phyloP scores from a whole-genome alignment of 2,888 invertebrate genomes.

The Plutella xylostella region DNA sequence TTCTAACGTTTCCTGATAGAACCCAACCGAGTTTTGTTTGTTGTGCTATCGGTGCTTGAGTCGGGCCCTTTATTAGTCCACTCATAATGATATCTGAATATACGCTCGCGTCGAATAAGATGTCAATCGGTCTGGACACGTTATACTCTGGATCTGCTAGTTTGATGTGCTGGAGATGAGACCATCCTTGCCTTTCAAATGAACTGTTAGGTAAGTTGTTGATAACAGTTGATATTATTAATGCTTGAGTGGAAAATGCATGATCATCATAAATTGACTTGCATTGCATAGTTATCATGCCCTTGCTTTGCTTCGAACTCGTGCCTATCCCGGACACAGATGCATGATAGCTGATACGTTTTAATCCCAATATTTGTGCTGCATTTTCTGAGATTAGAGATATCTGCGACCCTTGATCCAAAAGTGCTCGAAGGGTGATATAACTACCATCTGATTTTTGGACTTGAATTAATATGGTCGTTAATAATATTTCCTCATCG shows the following conservation, averaged over 20 bases:
- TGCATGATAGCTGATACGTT: slow-evolving; percentile 11
- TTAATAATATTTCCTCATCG: slow-evolving; percentile 13
- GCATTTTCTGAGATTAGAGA: no score
- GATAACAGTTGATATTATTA: slow-evolving; percentile 14
- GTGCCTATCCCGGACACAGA: slow-evolving; percentile 15
- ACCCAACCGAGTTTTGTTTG: slow-evolving; percentile 20
- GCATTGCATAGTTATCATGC: slow-evolving; percentile 10
- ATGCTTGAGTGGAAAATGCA: slow-evolving; percentile 9
- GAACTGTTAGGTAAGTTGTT: slow-evolving; percentile 9
- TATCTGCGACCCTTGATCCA: no score
- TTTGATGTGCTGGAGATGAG: slow-evolving; percentile 13
- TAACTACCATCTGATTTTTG: slow-evolving; percentile 12
- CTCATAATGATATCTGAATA: slow-evolving; percentile 8
- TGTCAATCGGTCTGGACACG: slow-evolving; percentile 3
- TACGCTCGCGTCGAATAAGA: slow-evolving; percentile 16
- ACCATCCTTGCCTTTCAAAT: slow-evolving; percentile 15
- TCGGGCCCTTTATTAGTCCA: slow-evolving; percentile 10
- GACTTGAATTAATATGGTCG: slow-evolving; percentile 13
- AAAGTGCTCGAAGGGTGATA: slow-evolving; percentile 12
- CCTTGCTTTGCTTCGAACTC: slow-evolving; percentile 13
- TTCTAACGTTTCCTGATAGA: slow-evolving; percentile 12
- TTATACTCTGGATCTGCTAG: slow-evolving; percentile 15
- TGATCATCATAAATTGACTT: slow-evolving; percentile 8
- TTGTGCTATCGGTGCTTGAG: slow-evolving; percentile 13
- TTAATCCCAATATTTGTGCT: slow-evolving; percentile 13